These are phyloP conservation scores for Malurus cyaneus DNA, from an alignment of 2,113 vertebrate species.

Conservation along the genomic window DNA sequence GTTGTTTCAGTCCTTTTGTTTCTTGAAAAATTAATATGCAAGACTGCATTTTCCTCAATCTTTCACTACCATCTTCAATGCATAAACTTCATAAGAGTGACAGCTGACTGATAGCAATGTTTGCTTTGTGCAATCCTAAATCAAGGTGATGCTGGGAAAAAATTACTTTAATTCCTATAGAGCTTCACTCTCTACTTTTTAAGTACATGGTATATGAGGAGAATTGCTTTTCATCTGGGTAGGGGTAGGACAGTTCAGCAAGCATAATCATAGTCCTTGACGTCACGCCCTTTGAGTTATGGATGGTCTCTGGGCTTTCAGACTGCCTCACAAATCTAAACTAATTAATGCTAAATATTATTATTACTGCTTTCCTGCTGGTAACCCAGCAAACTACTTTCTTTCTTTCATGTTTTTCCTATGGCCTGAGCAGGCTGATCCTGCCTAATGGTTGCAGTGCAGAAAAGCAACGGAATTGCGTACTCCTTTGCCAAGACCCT, in stretches of 20 bases:
- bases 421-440: background rate
- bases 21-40: background rate
- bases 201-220: background rate
- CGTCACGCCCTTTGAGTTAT: background rate
- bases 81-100: background rate
- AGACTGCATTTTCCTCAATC: background rate
- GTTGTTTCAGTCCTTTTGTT: slow-evolving; percentile 8
- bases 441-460: background rate
- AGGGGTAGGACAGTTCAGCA: background rate
- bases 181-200: background rate
- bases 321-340: slow-evolving; percentile 6
- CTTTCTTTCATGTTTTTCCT: slow-evolving; percentile 6
- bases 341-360: slow-evolving; percentile 25
- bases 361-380: slow-evolving; percentile 30
- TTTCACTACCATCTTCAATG: slow-evolving; percentile 1
- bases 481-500: background rate
- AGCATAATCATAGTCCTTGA: background rate
- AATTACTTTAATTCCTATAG: background rate
- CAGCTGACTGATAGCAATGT: background rate
- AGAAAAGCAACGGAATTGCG: background rate
- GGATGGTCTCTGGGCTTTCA: background rate
- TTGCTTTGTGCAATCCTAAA: slow-evolving; percentile 16
- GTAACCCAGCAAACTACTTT: slow-evolving; percentile 20
- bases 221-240: background rate
- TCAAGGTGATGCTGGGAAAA: background rate